Evolutionary conservation across 2,797 vertebrate species (phyloP).

Genomic region (Oceanodroma leucorhoa): DNA sequence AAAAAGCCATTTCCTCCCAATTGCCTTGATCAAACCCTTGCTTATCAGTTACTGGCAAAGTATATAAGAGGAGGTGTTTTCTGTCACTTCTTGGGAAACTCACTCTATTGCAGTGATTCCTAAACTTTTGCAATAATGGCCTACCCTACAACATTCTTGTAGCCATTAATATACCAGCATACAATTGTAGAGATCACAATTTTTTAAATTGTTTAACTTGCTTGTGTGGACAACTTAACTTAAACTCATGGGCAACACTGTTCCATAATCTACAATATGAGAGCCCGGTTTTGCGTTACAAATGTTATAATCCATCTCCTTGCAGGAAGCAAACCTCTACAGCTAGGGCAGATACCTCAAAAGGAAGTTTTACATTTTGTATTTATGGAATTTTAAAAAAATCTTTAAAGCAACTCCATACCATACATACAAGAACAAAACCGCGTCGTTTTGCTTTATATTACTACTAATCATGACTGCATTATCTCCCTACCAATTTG

Average conservation of each 20-base stretch:
- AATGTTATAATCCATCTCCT: background rate
- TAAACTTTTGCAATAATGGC: background rate
- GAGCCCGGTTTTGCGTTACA: background rate
- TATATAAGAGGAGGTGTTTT: background rate
- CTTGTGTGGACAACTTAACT: background rate
- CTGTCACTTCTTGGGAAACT: background rate
- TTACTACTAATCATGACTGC: background rate
- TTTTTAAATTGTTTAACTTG: background rate
- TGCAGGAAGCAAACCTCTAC: background rate
- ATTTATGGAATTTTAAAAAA: background rate
- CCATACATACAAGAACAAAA: accelerated
- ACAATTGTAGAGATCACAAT: background rate
- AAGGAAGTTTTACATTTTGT: background rate
- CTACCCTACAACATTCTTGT: background rate
- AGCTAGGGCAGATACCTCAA: background rate
- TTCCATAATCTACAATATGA: background rate
- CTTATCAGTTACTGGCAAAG: background rate
- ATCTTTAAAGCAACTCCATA: background rate
- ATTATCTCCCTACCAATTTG: background rate
- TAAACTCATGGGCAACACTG: background rate
- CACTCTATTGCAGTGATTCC: background rate
- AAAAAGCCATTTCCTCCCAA: background rate
- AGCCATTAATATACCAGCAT: accelerated
- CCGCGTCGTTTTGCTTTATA: background rate
- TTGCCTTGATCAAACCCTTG: background rate